Conservation (phyloP, 2,888 invertebrate species). For the Steinernema scapterisci region DNA sequence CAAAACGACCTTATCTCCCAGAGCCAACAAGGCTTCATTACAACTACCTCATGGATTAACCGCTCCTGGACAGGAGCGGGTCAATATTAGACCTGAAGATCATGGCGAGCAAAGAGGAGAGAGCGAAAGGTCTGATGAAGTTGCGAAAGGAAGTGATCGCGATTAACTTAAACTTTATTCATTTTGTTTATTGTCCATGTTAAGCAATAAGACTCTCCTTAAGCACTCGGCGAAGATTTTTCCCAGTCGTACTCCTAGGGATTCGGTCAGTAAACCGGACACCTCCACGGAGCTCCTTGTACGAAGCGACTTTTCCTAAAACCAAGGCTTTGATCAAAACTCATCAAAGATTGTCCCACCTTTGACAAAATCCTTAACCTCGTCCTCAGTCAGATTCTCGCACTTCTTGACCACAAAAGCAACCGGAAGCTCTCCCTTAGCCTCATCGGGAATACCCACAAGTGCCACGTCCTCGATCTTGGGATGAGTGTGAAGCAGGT, state of each 20-base stretch:
- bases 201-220: no score
- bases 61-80: background rate
- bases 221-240: no score
- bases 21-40: background rate
- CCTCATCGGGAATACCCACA: conserved; percentile 42
- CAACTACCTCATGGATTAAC: background rate
- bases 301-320: background rate
- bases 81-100: background rate
- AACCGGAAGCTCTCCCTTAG: conserved; percentile 42
- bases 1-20: background rate
- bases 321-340: no score
- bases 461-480: conserved; percentile 43
- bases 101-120: no score
- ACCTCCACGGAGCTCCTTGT: background rate
- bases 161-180: no score
- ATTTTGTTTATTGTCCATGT: no score
- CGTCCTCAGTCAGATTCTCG: conserved; percentile 13
- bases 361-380: conserved; percentile 38
- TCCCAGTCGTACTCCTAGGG: no score
- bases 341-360: conserved; percentile 13
- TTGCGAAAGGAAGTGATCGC: no score
- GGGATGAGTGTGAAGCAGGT: conserved; percentile 44
- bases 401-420: conserved; percentile 39
- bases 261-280: no score
- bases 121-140: no score